Base-by-base conservation (phyloP, 2,113 vertebrate genomes). In the Harpagus bidentatus region DNA sequence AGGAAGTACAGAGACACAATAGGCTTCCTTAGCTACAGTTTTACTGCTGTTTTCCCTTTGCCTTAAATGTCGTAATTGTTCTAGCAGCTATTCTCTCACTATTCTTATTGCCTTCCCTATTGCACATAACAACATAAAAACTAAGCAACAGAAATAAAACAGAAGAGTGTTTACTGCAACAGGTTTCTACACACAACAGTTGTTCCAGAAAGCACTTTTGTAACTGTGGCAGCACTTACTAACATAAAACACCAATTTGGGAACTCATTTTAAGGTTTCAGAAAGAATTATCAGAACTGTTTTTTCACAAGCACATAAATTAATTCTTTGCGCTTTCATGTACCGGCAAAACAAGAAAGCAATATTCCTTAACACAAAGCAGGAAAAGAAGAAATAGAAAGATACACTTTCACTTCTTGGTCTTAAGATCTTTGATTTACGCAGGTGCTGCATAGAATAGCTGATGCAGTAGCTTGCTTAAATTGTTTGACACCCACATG, bases 71-170 rank as follows among this genome's bases (percentile, higher is more conserved):
- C 36, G 13, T 91, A 90, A 84, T 77, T 90, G 72, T 78, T 92
- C 56, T 62, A 85, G 45, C 66, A 96, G 80, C 70, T 92, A 66
- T 90, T 86, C 55, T 86, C 95, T 85, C 73, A 45, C 59, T 92
- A 34, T 86, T 92, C 66, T 73, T 97, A 93, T 87, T 88, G 66
- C 76, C 40, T 77, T 85, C 36, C 16, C 45, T 80, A 45, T 71
- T 92, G 79, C 86, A 94, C 59, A 78, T 88, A 93, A 93, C 67
- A 95, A 85, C 76, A 78, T 86, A 77, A 95, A 93, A 96, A 59
- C 62, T 34, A 88, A 85, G 36, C 48, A 71, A 90, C 31, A 45
- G 78, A 90, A 95, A 94, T 85, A 94, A 87, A 96, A 62, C 31
- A 48, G 86, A 42, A 65, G 32, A 72, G 22, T 82, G 63, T 83